Evolutionary conservation across 2,888 invertebrate species (phyloP).

Genomic region (Suillia variegata): DNA sequence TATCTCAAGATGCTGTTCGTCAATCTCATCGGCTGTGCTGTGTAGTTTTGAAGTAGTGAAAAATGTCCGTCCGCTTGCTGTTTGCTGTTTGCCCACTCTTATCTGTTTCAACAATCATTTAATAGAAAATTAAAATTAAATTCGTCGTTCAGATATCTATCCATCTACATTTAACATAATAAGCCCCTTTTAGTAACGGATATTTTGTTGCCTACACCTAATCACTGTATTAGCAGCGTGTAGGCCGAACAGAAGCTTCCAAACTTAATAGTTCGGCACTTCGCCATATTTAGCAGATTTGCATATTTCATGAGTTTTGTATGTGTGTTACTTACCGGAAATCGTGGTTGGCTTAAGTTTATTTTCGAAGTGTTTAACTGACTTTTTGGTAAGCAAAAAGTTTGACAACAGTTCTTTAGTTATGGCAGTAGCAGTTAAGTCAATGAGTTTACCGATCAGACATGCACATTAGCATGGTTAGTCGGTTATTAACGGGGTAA

Average conservation of each 20-base stretch:
- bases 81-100: slow-evolving; percentile 4
- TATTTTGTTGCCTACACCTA: background rate
- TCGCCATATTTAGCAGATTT: background rate
- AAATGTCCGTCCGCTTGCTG: too few relatives aligned
- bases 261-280: slow-evolving; percentile 1
- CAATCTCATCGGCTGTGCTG: background rate
- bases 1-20: background rate
- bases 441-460: too few relatives aligned
- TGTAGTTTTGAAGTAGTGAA: too few relatives aligned
- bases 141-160: background rate
- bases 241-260: background rate
- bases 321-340: too few relatives aligned
- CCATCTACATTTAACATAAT: too few relatives aligned
- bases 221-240: slow-evolving; percentile 1
- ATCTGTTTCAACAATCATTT: slow-evolving; percentile 17
- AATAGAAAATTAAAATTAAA: slow-evolving; percentile 10
- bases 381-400: too few relatives aligned
- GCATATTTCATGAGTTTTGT: background rate
- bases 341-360: too few relatives aligned
- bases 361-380: too few relatives aligned
- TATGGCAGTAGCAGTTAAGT: too few relatives aligned
- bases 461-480: too few relatives aligned
- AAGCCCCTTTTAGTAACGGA: background rate
- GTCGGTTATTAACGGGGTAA: too few relatives aligned
- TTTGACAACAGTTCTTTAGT: too few relatives aligned